phyloP scores from a whole-genome alignment of 2,888 invertebrate species.

The Suillia variegata region DNA sequence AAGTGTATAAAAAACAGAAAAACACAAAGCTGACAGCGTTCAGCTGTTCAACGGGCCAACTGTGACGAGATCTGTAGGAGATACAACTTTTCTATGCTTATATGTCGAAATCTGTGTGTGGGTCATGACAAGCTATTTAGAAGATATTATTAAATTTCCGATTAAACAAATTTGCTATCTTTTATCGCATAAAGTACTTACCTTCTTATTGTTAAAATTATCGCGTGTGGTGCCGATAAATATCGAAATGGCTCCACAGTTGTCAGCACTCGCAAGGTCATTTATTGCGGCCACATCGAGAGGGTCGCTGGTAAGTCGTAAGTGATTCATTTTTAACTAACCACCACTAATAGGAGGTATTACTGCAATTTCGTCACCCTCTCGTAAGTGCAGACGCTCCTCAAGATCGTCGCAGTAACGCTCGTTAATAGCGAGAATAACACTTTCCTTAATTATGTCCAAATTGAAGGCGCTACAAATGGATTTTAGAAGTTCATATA shows the following conservation, averaged over 20 bases:
- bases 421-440: conserved; percentile 85
- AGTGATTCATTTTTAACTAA: conserved; percentile 70
- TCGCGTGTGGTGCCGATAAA: conserved; percentile 91
- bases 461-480: conserved; percentile 71
- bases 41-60: too few relatives aligned
- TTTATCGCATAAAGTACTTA: too few relatives aligned
- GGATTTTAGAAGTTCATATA: conserved; percentile 66
- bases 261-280: conserved; percentile 69
- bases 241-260: conserved; percentile 86
- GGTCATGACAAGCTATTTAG: too few relatives aligned
- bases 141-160: neutral
- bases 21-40: too few relatives aligned
- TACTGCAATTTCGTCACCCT: conserved; percentile 84
- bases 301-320: conserved; percentile 71
- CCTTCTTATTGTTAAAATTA: conserved; percentile 80
- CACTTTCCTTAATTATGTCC: conserved; percentile 69
- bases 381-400: conserved; percentile 65
- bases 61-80: too few relatives aligned
- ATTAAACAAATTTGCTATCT: neutral
- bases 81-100: too few relatives aligned
- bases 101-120: too few relatives aligned
- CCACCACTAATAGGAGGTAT: conserved; percentile 96
- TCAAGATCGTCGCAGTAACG: conserved; percentile 70
- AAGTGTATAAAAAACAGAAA: too few relatives aligned
- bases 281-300: conserved; percentile 72